Evolutionary conservation across 1,140 invertebrate genomes (phyloP), one percentile per base, ranked within the genome.

Genomic region (Drosophila funebris): DNA sequence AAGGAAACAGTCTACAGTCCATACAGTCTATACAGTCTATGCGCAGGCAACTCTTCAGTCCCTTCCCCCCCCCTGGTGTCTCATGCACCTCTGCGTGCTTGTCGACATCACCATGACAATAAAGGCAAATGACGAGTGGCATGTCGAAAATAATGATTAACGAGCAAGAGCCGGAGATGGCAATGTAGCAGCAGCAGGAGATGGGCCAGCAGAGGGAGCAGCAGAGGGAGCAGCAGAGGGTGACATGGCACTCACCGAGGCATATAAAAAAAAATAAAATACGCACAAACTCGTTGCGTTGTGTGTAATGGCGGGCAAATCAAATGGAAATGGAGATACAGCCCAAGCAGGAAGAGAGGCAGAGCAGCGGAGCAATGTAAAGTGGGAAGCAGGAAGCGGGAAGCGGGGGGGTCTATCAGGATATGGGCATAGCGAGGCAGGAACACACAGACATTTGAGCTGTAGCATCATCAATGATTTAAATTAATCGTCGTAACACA

Each of bases 121-220:
- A 88, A 88, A 88, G 83, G 84, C 83, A 88, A 88, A 83, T 88
- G 83, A 88, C 84, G 83, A 88, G 83, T 72, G 69, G 78, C 84
- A 88, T 88, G 83, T 88, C 76, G 83, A 88, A 88, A 88, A 88
- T 81, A 88, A 88, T 88, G 83, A 88, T 88, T 88, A 88, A 88
- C 83, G 83, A 88, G 69, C 46, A 50, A 18, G 18, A 31, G 52
- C 57, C 44, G 50, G 54, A 74, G 66, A 57, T 54, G 61, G 20
- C 52, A 52, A 53, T 52, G 16, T 31, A 11, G 37, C 20, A 29
- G 46, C 4, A 27, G 53, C 67, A 37, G 53, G 16, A 76, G 53
- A 71, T 64, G 58, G 39, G 69, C 66, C 43, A 57, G 16, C 6
- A 53, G 11, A 36, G 50, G 24, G 56, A 44, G 8, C 16, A 24